Conservation (phyloP, 92 coral and sea anemone genomes). For the Epizoanthus scotinus region DNA sequence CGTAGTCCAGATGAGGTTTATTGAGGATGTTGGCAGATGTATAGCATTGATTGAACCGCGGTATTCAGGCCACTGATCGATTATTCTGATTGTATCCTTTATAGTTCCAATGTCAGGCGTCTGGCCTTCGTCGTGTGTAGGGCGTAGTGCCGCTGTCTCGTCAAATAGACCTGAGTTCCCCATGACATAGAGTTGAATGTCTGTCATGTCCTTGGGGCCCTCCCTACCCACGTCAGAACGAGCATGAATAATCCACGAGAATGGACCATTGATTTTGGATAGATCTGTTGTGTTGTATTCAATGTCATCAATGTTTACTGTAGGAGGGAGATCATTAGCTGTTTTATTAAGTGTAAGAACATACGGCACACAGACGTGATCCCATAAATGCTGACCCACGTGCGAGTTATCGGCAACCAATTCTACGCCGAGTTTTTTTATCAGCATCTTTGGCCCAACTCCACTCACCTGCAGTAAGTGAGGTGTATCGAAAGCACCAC, state of each 20-base stretch:
- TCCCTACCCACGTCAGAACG: constrained; percentile 41
- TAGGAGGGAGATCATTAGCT: constrained; percentile 24
- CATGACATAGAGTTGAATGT: constrained; percentile 55
- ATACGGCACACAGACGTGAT: constrained; percentile 57
- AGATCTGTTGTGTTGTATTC: constrained; percentile 19
- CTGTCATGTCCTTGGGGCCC: constrained; percentile 50
- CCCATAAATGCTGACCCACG: constrained; percentile 55
- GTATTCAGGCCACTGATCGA: constrained; percentile 57
- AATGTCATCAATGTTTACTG: constrained; percentile 46
- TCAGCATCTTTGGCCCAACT: constrained; percentile 44
- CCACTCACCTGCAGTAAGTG: constrained; percentile 60
- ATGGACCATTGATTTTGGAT: constrained; percentile 52
- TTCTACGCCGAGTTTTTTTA: constrained; percentile 27
- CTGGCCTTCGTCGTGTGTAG: neutral
- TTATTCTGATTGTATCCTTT: constrained; percentile 51
- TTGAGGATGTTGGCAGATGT: constrained; percentile 40
- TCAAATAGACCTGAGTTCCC: constrained; percentile 55
- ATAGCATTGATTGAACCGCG: constrained; percentile 50
- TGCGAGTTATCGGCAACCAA: constrained; percentile 40
- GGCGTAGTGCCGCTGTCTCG: constrained; percentile 47
- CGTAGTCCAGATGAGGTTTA: constrained; percentile 54
- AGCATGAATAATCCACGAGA: constrained; percentile 49
- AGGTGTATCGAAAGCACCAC: constrained; percentile 56
- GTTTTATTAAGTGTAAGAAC: constrained; percentile 47
- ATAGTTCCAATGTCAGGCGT: constrained; percentile 9